Evolutionary conservation across 2,888 invertebrate species (phyloP), one percentile per base, ranked within the genome.

Genomic region (Tenthredo livida): DNA sequence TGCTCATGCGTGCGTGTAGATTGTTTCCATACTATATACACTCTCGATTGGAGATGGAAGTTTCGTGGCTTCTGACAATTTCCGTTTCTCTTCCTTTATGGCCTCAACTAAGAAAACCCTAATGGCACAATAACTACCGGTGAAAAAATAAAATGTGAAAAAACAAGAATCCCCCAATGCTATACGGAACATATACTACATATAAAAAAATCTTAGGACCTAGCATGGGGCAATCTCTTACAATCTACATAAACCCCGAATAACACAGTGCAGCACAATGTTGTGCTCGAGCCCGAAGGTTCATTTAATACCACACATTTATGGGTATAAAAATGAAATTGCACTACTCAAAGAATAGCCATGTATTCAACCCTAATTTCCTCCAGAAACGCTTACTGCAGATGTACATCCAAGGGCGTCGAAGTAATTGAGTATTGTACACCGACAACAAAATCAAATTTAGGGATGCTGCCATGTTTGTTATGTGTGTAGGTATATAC

Each of bases 341-440:
- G 21, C 58, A 33, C 5, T 47, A 47, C 12, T 47, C 3, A 15
- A 47, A 47, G 47, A 47, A 47, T 15, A 47, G 12, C 15, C 43
- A 12, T 12, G 12, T 43, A 43, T 12, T 43, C 15, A 47, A 54
- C 54, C n/a, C n/a, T 9, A 7, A 47, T 50, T 43, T 50, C 77
- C 10, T 25, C 15, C 15, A 7, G 10, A 40, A 47, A 9, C 10
- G 29, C 7, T 10, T 21, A 70, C n/a, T 88, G 89, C 90, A 89
- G 89, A 88, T 90, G 91, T 89, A 88, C 50, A 58, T 89, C 89
- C 50, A 58, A 33, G 87, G 84, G 65, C 85, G 85, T 88, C 88
- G 86, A 33, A 88, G 90, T 92, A 92, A 92, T 92, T 92, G 92
- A 92, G 92, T 92, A 92, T 92, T 92, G 91, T 90, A 90, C 89